A percentile compares a stretch with the other conserved stretches of the same genome.
phyloP scores from a whole-genome alignment of 2,888 invertebrate genomes.

The Eristalinus sepulchralis region DNA sequence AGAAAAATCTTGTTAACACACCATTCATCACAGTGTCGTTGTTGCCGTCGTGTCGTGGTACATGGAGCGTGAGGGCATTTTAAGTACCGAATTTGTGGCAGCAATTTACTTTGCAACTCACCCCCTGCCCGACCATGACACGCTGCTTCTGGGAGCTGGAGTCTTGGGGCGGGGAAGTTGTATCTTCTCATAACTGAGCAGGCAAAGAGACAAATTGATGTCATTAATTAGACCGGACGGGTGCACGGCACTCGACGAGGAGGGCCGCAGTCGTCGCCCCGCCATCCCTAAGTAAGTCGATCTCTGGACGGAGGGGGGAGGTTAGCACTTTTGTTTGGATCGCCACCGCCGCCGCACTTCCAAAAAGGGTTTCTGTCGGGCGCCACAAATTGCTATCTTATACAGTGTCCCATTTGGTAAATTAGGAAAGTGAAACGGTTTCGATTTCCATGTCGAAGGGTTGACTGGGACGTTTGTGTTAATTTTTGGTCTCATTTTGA shows the following conservation, averaged over 20 bases:
- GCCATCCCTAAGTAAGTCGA: conserved; percentile 29
- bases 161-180: not conserved
- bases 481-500: conserved; percentile 48
- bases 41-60: conserved; percentile 3
- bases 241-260: conserved; percentile 1
- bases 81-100: conserved; percentile 73
- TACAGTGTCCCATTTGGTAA: conserved; percentile 63
- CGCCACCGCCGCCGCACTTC: conserved; percentile 5
- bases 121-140: conserved; percentile 1
- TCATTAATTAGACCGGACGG: conserved; percentile 76
- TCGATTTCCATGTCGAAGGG: conserved; percentile 54
- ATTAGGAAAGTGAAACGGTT: conserved; percentile 63
- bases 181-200: conserved; percentile 65
- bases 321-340: not conserved
- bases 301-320: conserved; percentile 14
- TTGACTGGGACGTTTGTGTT: conserved; percentile 27
- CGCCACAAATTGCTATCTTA: conserved; percentile 41
- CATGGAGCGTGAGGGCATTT: conserved; percentile 73
- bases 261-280: not conserved
- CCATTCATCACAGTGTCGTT: conserved; percentile 78
- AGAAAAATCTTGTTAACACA: conserved; percentile 81
- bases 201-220: conserved; percentile 77
- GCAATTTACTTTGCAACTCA: conserved; percentile 69
- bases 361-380: conserved; percentile 8
- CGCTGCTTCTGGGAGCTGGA: not conserved